Conservation (phyloP, 2,113 vertebrate genomes). For the Xerus inauris region DNA sequence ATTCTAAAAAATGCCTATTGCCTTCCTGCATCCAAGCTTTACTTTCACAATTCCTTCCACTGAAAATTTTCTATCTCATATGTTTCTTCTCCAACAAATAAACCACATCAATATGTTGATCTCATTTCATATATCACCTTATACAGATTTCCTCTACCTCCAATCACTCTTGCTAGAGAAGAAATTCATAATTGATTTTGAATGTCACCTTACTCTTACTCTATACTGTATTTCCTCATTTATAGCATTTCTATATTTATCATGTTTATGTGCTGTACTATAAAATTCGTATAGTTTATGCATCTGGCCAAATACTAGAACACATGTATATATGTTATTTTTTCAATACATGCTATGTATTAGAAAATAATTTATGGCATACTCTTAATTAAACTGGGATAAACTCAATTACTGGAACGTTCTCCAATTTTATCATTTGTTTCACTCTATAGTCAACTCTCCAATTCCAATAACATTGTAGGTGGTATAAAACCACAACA, state of each 20-base stretch:
- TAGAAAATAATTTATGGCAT: background rate
- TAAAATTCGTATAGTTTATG: background rate
- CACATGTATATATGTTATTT: background rate
- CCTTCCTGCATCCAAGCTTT: constrained; percentile 11
- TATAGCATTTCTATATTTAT: background rate
- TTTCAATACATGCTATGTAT: background rate
- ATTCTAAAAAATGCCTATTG: background rate
- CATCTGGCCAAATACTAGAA: background rate
- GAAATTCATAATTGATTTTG: background rate
- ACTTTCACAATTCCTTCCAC: constrained; percentile 23
- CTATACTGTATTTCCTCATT: background rate
- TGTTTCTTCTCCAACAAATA: background rate
- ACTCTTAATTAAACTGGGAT: background rate
- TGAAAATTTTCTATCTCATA: background rate
- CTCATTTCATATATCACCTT: background rate
- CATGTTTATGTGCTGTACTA: background rate
- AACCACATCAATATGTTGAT: background rate
- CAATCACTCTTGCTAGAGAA: background rate
- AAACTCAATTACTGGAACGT: background rate
- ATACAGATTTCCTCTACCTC: background rate
- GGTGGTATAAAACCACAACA: background rate
- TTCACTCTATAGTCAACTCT: background rate
- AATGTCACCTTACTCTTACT: background rate
- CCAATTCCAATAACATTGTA: background rate
- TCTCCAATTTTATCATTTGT: background rate